Evolutionary conservation across 2,888 invertebrate species (phyloP), one percentile per base, ranked within the genome.

Genomic region (Eupithecia dodoneata): DNA sequence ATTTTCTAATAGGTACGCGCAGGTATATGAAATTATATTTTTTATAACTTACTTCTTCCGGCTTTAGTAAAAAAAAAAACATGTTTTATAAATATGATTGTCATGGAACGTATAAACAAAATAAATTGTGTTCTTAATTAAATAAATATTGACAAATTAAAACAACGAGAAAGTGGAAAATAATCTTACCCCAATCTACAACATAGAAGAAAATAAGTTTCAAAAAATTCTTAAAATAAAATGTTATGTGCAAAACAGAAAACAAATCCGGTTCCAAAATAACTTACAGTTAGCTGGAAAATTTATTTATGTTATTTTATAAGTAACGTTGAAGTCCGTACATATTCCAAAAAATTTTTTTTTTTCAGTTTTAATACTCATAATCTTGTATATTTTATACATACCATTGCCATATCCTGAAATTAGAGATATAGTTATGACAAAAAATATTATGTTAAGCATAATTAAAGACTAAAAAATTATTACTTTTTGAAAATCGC

Each of bases 331-430:
- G 55, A 55, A 52, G 15, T 52, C 4, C 47, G 0, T 15, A 15
- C 13, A 13, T 15, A 52, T 4, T 52, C 12, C 10, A 45, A 49
- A 10, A 55, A 55, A 55, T n/a, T n/a, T n/a, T n/a, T 52, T 52
- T 18, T 18, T 9, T 18, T 0, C 9, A 59, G 18, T 18, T 18
- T 6, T 9, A 18, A 59, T 9, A 1, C 30, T 30, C 3, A 18
- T 3, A 18, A 18, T 59, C 9, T 18, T 59, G 9, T 59, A 3
- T 59, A 55, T n/a, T 63, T 63, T 63, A 63, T 12, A 63, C 63
- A 12, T 30, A 63, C 63, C 63, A 63, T 63, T 63, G 63, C 63
- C 63, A 63, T 63, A 30, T 63, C 63, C 63, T 63, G 63, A 30
- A 63, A 63, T 30, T 30, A 63, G 63, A 30, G 4, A 30, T 30